Base-by-base conservation (phyloP, 2,113 vertebrate genomes). In the Donacobius atricapilla region DNA sequence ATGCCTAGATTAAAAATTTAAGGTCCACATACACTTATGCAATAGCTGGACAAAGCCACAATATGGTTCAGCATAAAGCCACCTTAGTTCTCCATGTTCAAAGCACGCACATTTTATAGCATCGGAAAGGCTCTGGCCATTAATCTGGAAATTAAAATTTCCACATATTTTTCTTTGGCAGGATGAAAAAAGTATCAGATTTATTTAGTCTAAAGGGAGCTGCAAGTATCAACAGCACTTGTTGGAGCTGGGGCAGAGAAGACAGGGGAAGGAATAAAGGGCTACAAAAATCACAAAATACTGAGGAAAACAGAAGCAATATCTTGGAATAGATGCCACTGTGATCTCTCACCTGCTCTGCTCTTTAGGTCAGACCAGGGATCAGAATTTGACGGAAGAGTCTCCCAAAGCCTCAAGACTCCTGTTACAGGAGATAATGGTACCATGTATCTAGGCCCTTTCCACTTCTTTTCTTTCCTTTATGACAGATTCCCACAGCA, bases 401-500 rank as follows among this genome's bases (percentile, higher is more conserved):
- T 7, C 28, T 61, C 31, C 23, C 2, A 0, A 80, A 64, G 21
- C 25, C 39, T 78, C n/a, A 73, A 57, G 47, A 25, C 15, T 48
- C 8, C 37, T 42, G 6, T 37, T 57, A 28, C 0, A 3, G 6
- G 3, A 20, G 4, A 57, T 42, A 78, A 44, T 5, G 3, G 40
- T 15, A 68, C 27, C 15, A 39, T 0, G 0, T 40, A 35, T 27
- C 27, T 5, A 47, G 33, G 33, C 6, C 20, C 37, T 82, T 65
- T 68, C 60, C 54, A 50, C 17, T 84, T 37, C 13, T 75, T 70
- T 63, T 57, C 7, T 85, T 82, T 73, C 16, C 61, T 83, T 78
- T 54, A 22, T 73, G n/a, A n/a, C 20, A 53, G 13, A 8, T 71
- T 83, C 83, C 35, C 24, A 54, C 23, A 83, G 56, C 33, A 50